A percentile compares a stretch with the other conserved stretches of the same genome.
These are phyloP conservation scores for Macaca nemestrina DNA, from an alignment of 2,113 vertebrate species.

Conservation along the genomic window DNA sequence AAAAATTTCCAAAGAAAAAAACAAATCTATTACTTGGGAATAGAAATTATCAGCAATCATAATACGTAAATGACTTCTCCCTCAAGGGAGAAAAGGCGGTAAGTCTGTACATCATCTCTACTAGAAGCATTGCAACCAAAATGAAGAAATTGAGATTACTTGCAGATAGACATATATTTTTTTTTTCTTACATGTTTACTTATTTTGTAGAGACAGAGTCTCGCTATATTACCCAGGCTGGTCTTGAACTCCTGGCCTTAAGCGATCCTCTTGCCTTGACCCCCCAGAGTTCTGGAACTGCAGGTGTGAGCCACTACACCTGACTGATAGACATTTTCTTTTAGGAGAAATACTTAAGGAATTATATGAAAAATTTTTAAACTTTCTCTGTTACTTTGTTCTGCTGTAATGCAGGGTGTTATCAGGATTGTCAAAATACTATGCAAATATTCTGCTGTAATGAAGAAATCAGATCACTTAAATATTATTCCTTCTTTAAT, in stretches of 20 bases:
- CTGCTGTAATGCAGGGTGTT: conserved; percentile 21
- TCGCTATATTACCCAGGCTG: too few relatives aligned
- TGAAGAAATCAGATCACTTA: conserved; percentile 28
- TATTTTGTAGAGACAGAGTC: too few relatives aligned
- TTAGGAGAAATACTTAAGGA: background rate
- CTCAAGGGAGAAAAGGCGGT: background rate
- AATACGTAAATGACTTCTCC: conserved; percentile 16
- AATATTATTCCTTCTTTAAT: conserved; percentile 23
- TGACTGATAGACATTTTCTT: background rate
- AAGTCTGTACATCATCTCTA: background rate
- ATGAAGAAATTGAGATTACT: background rate
- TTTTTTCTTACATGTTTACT: too few relatives aligned
- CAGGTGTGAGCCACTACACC: too few relatives aligned
- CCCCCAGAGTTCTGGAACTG: too few relatives aligned
- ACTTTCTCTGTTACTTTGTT: background rate
- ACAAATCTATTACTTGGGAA: background rate
- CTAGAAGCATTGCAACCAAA: background rate
- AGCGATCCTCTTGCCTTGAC: too few relatives aligned
- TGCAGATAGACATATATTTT: background rate
- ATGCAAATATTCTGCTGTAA: background rate
- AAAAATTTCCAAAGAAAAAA: background rate
- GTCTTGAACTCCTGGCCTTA: too few relatives aligned
- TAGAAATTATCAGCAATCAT: conserved; percentile 36
- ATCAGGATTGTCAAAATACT: background rate
- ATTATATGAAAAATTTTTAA: conserved; percentile 26